Conservation (phyloP, 2,888 invertebrate genomes). For the Andrena praecox region DNA sequence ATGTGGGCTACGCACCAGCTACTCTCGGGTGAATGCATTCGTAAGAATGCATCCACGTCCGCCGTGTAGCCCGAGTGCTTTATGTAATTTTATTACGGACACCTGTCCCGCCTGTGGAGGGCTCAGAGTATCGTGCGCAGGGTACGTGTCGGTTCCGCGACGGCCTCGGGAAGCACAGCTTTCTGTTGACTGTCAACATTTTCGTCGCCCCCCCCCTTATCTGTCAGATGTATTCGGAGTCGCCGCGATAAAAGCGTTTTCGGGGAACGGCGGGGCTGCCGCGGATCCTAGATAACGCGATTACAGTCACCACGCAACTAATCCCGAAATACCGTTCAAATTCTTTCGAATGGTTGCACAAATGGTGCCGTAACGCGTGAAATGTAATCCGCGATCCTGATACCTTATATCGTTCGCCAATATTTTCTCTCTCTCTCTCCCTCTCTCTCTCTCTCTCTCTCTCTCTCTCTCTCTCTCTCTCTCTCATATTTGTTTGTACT, state of each 20-base stretch:
- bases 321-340: slow-evolving; percentile 8
- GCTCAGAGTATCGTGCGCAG: slow-evolving; percentile 30
- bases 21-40: slow-evolving; percentile 75
- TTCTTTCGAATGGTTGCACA: slow-evolving; percentile 18
- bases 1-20: slow-evolving; percentile 69
- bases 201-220: slow-evolving; percentile 25
- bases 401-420: slow-evolving; percentile 24
- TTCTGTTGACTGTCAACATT: slow-evolving; percentile 52
- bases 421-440: background rate
- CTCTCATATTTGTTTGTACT: background rate
- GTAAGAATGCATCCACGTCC: slow-evolving; percentile 73
- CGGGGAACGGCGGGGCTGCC: background rate
- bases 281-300: slow-evolving; percentile 37
- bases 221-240: slow-evolving; percentile 50
- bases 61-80: slow-evolving; percentile 59
- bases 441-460: background rate
- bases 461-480: background rate
- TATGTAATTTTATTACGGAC: slow-evolving; percentile 70
- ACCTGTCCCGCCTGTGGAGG: slow-evolving; percentile 62
- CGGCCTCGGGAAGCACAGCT: slow-evolving; percentile 9
- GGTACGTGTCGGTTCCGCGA: background rate
- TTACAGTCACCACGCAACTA: slow-evolving; percentile 27
- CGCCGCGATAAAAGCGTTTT: slow-evolving; percentile 29
- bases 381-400: slow-evolving; percentile 34
- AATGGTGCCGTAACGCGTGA: slow-evolving; percentile 46